Conservation (phyloP, 1,140 invertebrate species). For the Drosophila tropicalis region DNA sequence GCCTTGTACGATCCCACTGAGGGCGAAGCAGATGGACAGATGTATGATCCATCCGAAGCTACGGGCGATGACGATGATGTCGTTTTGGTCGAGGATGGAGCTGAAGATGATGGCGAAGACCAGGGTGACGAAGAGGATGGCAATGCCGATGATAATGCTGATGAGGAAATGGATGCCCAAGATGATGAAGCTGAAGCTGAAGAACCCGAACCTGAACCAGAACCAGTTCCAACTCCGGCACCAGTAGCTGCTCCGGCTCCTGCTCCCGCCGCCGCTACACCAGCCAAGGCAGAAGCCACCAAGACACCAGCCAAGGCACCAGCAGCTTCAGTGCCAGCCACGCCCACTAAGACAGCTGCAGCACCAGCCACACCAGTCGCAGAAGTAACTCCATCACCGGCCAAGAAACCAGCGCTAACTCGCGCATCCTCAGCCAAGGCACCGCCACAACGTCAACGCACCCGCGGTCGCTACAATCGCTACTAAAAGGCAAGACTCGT, state of each 20-base stretch:
- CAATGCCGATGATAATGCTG: conserved; percentile 55
- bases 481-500: conserved; percentile 50
- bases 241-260: conserved; percentile 34
- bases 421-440: conserved; percentile 60
- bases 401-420: conserved; percentile 70
- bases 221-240: conserved; percentile 46
- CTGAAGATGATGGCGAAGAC: conserved; percentile 30
- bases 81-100: conserved; percentile 52
- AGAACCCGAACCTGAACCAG: conserved; percentile 60
- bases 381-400: conserved; percentile 53
- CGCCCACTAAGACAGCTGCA: conserved; percentile 13
- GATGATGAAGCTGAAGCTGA: conserved; percentile 55
- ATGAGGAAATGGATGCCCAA: conserved; percentile 69
- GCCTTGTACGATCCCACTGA: conserved; percentile 65
- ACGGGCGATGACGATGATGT: conserved; percentile 75
- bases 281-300: conserved; percentile 33
- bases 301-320: conserved; percentile 46
- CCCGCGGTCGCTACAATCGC: conserved; percentile 78
- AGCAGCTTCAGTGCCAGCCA: conserved; percentile 17
- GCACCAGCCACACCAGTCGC: conserved; percentile 32
- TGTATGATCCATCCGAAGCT: conserved; percentile 68
- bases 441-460: conserved; percentile 74
- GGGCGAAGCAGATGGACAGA: conserved; percentile 45
- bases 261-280: conserved; percentile 34
- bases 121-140: conserved; percentile 50